Evolutionary conservation across 1,140 invertebrate genomes (phyloP).

Genomic region (Ridgeia piscesae): DNA sequence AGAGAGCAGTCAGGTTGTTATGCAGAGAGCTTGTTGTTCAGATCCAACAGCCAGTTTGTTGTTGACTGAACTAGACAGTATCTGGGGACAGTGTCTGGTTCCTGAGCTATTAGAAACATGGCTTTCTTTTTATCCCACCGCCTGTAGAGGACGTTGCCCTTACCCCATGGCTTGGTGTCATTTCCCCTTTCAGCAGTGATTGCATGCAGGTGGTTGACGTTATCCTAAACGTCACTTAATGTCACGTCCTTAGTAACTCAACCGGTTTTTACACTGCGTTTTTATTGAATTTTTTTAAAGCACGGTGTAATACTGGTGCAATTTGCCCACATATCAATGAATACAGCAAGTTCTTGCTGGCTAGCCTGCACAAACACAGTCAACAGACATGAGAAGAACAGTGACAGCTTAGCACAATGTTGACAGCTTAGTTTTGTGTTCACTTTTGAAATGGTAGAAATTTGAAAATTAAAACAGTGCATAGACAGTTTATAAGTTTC

Average conservation of each 20-base stretch:
- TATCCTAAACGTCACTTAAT: not conserved
- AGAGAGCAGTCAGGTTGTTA: no score
- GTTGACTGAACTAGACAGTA: not conserved
- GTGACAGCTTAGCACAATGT: no score
- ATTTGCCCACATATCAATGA: not conserved
- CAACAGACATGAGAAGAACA: no score
- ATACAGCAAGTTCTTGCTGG: not conserved
- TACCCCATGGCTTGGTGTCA: not conserved
- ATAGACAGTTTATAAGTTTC: not conserved
- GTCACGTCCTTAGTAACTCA: not conserved
- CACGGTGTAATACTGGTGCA: not conserved
- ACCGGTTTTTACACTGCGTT: not conserved
- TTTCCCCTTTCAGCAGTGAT: not conserved
- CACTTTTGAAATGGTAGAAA: not conserved
- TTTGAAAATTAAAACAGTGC: not conserved
- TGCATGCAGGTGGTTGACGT: not conserved
- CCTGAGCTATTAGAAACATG: not conserved
- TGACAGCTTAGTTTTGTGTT: not conserved
- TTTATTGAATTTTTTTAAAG: not conserved
- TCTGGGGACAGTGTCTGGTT: not conserved
- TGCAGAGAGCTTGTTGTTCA: not conserved
- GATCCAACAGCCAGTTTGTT: not conserved
- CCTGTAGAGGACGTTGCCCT: not conserved
- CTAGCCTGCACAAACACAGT: not conserved
- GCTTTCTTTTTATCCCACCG: not conserved